phyloP scores from a whole-genome alignment of 1,140 invertebrate genomes.

The Copidosoma floridanum region DNA sequence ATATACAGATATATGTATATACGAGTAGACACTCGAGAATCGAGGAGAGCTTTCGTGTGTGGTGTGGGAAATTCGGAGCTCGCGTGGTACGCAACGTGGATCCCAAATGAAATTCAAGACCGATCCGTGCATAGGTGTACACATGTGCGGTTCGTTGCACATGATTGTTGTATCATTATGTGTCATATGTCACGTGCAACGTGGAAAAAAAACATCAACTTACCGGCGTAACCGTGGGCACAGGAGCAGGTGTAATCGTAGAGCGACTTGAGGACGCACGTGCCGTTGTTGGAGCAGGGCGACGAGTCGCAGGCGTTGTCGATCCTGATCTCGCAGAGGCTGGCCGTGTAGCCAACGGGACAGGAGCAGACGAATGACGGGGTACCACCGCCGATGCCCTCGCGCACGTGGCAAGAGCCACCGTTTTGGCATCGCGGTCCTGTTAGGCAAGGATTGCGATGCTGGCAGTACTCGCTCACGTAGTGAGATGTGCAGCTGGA shows the following conservation, averaged over 20 bases:
- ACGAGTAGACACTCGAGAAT: too few relatives aligned
- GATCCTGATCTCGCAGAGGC: conserved; percentile 87
- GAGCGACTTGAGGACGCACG: conserved; percentile 75
- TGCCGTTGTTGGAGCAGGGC: conserved; percentile 84
- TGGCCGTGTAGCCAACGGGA: conserved; percentile 87
- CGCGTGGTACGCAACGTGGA: too few relatives aligned
- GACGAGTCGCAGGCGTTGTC: conserved; percentile 86
- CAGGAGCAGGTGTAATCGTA: conserved; percentile 81
- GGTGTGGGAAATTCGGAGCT: too few relatives aligned
- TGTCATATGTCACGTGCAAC: too few relatives aligned
- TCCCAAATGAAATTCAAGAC: too few relatives aligned
- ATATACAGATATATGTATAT: too few relatives aligned
- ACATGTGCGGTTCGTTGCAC: too few relatives aligned
- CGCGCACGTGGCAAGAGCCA: conserved; percentile 80
- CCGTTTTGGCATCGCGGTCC: conserved; percentile 87
- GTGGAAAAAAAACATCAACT: too few relatives aligned
- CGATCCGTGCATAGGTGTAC: too few relatives aligned
- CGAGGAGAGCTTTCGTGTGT: too few relatives aligned
- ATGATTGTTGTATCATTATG: too few relatives aligned
- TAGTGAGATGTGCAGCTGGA: conserved; percentile 86
- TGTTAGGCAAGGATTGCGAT: conserved; percentile 88
- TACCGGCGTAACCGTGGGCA: conserved; percentile 80
- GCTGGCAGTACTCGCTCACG: conserved; percentile 92
- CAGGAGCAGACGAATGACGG: conserved; percentile 84
- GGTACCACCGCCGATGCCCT: conserved; percentile 62